Evolutionary conservation across 2,113 vertebrate genomes (phyloP), one percentile per base, ranked within the genome.

Genomic region (Eidolon helvum): DNA sequence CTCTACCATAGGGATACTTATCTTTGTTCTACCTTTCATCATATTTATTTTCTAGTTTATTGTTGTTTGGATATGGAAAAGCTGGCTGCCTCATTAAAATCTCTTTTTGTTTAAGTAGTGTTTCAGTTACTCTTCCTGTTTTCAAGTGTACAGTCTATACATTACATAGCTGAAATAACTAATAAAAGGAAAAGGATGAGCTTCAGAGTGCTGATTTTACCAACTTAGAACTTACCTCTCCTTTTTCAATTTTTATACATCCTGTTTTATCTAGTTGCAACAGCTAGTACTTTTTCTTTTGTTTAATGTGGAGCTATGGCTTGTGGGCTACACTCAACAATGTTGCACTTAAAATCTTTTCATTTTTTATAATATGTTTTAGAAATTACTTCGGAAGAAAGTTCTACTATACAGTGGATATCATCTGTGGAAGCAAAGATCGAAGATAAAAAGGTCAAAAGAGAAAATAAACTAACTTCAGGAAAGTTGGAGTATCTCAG

Each of bases 401-500:
- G 38, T 45, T 83, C 66, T 4, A 98, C 98, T 10, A 99, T 99
- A 97, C 98, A 98, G 65, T 99, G 99, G 99, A 99, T 98, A 33
- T 99, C 99, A 18, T 98, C 99, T 26, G 68, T 99, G 95, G 98
- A 99, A 96, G 98, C 96, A 92, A 99, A 98, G 91, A 90, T 98
- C 0, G 97, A 98, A 88, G 98, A 97, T 85, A 72, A 96, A 50
- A 98, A 98, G 40, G 89, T 83, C 33, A 98, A 98, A 1, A 97
- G 40, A 35, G 98, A 99, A 87, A 99, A 98, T 84, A 99, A 98
- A 45, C 97, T 98, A 9, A 98, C 98, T 0, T 97, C 98, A 74
- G 99, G 99, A 92, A 99, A 99, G 95, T 96, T 99, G 65, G 99
- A 99, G 93, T 98, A 99, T 45, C 98, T 99, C 91, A 99, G 99